Conservation (phyloP, 2,888 invertebrate genomes). For the Drosophila greeni region DNA sequence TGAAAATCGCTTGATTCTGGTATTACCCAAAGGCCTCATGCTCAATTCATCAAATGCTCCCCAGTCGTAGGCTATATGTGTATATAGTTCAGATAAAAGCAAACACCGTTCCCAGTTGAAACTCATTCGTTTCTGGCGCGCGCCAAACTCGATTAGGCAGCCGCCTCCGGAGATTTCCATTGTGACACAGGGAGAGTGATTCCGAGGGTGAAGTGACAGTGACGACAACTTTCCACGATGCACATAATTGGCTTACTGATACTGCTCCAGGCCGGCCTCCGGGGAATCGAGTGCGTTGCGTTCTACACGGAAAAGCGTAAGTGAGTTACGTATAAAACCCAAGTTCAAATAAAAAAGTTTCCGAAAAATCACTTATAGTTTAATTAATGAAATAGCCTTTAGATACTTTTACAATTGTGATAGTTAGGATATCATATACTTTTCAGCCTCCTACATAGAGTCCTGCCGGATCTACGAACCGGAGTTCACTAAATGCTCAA, state of each 20-base stretch:
- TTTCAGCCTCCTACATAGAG: slow-evolving; percentile 83
- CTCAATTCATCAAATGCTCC: slow-evolving; percentile 35
- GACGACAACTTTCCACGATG: slow-evolving; percentile 43
- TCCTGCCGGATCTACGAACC: slow-evolving; percentile 83
- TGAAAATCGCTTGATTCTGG: slow-evolving; percentile 38
- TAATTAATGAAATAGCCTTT: neutral
- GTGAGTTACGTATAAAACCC: slow-evolving; percentile 25
- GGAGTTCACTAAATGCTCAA: slow-evolving; percentile 84
- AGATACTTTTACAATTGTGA: neutral
- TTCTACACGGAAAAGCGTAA: slow-evolving; percentile 66
- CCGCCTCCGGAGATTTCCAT: neutral
- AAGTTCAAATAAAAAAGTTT: neutral
- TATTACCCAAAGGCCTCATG: slow-evolving; percentile 34
- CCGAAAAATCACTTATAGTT: neutral
- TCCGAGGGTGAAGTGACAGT: slow-evolving; percentile 32
- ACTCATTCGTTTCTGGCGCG: slow-evolving; percentile 52
- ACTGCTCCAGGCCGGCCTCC: slow-evolving; percentile 20
- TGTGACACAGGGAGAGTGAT: slow-evolving; percentile 39
- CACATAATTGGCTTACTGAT: slow-evolving; percentile 49
- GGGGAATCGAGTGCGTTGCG: slow-evolving; percentile 36
- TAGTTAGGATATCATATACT: slow-evolving; percentile 14
- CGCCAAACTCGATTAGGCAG: slow-evolving; percentile 48
- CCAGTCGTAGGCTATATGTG: slow-evolving; percentile 17
- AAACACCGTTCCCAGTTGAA: slow-evolving; percentile 36
- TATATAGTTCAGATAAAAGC: slow-evolving; percentile 53